Percentiles rank a stretch among this genome's conserved stretches.
phyloP scores from a whole-genome alignment of 2,797 vertebrate species.

The Coluber constrictor region DNA sequence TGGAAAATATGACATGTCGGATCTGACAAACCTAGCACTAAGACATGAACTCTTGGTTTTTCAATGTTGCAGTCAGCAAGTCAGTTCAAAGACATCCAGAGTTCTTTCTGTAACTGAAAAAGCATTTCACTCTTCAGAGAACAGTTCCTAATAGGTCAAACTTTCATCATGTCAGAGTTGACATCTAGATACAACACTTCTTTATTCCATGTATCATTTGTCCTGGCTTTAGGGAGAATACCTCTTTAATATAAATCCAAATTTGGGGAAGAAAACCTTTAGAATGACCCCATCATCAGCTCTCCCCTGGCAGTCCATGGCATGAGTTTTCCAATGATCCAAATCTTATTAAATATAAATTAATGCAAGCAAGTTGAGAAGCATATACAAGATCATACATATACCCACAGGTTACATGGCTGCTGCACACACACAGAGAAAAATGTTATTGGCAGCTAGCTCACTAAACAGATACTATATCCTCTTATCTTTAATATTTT shows the following conservation, averaged over 20 bases:
- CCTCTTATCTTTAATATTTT: slow-evolving; percentile 48
- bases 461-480: slow-evolving; percentile 53
- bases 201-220: slow-evolving; percentile 61
- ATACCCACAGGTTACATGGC: not conserved
- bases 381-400: not conserved
- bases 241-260: slow-evolving; percentile 66
- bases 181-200: slow-evolving; percentile 55
- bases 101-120: slow-evolving; percentile 42
- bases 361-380: slow-evolving; percentile 45
- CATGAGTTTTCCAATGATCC: slow-evolving; percentile 32
- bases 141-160: slow-evolving; percentile 54
- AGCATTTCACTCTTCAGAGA: slow-evolving; percentile 47
- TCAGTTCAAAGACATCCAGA: slow-evolving; percentile 27
- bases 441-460: slow-evolving; percentile 38
- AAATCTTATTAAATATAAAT: slow-evolving; percentile 49
- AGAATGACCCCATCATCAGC: slow-evolving; percentile 29
- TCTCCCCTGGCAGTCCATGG: slow-evolving; percentile 15
- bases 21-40: not conserved
- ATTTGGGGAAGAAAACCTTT: slow-evolving; percentile 59
- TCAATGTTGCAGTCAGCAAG: not conserved
- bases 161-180: slow-evolving; percentile 46
- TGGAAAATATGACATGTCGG: not conserved
- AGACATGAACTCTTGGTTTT: not conserved
- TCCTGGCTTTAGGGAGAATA: slow-evolving; percentile 54
- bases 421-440: not conserved